These are phyloP conservation scores for Oostethus manadensis DNA, from an alignment of 2,113 vertebrate genomes.

Conservation along the genomic window DNA sequence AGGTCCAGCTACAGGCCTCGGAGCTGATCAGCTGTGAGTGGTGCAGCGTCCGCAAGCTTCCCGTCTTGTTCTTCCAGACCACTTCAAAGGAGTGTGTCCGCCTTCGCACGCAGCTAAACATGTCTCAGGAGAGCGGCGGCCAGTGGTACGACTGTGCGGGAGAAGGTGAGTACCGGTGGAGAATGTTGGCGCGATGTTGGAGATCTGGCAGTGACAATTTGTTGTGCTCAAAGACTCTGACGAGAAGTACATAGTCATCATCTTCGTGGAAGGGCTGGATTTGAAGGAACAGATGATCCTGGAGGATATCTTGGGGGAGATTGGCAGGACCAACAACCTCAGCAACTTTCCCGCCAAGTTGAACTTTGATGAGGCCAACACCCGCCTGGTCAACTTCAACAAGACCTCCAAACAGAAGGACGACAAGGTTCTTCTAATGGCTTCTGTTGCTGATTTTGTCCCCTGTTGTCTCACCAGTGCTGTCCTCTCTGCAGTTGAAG, in stretches of 20 bases:
- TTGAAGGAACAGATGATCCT: conserved; percentile 81
- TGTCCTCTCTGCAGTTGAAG: conserved; percentile 25
- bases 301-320: conserved; percentile 86
- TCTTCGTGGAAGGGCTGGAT: conserved; percentile 87
- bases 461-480: background rate
- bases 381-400: conserved; percentile 89
- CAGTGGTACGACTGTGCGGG: conserved; percentile 85
- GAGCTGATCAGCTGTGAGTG: conserved; percentile 92
- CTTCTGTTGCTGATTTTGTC: background rate
- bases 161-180: conserved; percentile 68
- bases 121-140: conserved; percentile 74
- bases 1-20: conserved; percentile 79
- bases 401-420: conserved; percentile 79
- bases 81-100: conserved; percentile 75
- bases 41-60: conserved; percentile 88
- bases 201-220: background rate
- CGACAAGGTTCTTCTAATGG: conserved; percentile 58
- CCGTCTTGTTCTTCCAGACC: conserved; percentile 90
- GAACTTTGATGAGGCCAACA: conserved; percentile 89
- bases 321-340: conserved; percentile 81
- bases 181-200: background rate
- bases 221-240: conserved; percentile 72
- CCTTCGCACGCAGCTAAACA: conserved; percentile 81
- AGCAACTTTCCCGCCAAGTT: conserved; percentile 83
- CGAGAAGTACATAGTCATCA: conserved; percentile 92